Conservation (phyloP, 2,888 invertebrate genomes). For the Malthinus flaveolus region DNA sequence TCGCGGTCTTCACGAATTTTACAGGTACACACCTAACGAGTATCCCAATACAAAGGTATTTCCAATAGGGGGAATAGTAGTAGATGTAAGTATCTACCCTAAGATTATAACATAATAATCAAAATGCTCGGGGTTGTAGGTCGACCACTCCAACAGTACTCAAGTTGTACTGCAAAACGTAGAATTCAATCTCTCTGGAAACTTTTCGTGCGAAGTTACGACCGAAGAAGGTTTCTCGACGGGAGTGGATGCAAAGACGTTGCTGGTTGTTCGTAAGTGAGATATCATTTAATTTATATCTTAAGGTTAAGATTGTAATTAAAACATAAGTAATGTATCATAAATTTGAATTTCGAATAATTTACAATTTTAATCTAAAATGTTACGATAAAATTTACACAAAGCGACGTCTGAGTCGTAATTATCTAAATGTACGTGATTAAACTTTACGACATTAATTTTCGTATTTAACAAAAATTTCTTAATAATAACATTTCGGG, state of each 20-base stretch:
- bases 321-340: conserved; percentile 3
- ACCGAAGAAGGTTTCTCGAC: conserved; percentile 75
- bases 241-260: conserved; percentile 65
- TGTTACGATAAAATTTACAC: conserved; percentile 4
- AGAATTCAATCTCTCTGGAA: conserved; percentile 72
- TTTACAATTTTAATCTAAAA: conserved; percentile 7
- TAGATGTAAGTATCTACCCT: conserved; percentile 71
- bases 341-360: conserved; percentile 3
- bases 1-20: conserved; percentile 81
- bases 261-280: conserved; percentile 76
- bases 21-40: conserved; percentile 78
- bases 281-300: conserved; percentile 15
- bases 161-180: conserved; percentile 74
- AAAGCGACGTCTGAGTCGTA: neutral
- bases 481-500: too few species aligned
- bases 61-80: conserved; percentile 71
- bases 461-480: neutral
- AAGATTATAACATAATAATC: conserved; percentile 24
- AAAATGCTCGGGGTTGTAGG: conserved; percentile 58
- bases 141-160: conserved; percentile 71
- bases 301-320: neutral
- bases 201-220: conserved; percentile 81
- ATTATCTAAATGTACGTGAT: conserved; percentile 1
- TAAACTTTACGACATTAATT: conserved; percentile 4
- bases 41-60: conserved; percentile 73